These are phyloP conservation scores for Chloroceryle inda DNA, from an alignment of 2,797 vertebrate species.

Conservation along the genomic window DNA sequence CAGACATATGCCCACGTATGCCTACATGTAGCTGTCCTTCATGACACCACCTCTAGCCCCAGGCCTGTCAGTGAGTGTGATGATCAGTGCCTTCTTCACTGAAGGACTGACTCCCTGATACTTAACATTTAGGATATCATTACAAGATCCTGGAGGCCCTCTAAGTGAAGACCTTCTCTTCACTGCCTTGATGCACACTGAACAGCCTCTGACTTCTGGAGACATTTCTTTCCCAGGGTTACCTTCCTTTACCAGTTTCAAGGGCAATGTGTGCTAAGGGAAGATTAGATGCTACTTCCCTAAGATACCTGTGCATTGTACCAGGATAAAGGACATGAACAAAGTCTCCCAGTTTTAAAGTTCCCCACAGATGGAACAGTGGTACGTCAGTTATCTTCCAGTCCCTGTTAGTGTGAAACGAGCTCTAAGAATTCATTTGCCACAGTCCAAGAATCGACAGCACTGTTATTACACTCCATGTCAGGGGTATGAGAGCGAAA, in stretches of 20 bases:
- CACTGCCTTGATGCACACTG: neutral
- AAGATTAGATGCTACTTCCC: neutral
- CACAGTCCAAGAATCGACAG: neutral
- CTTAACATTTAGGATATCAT: neutral
- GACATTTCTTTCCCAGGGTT: neutral
- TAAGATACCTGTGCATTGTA: neutral
- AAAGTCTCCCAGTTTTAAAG: neutral
- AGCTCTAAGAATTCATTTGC: neutral
- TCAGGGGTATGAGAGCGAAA: neutral
- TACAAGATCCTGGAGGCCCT: neutral
- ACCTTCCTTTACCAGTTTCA: neutral
- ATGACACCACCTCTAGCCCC: neutral
- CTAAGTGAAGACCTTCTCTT: neutral
- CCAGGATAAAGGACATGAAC: neutral
- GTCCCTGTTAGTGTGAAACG: neutral
- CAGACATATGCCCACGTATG: neutral
- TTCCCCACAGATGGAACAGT: neutral
- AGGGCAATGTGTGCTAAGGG: neutral
- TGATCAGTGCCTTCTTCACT: neutral
- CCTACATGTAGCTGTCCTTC: neutral
- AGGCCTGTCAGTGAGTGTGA: neutral
- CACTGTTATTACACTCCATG: neutral
- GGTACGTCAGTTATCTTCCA: neutral
- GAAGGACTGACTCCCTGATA: neutral
- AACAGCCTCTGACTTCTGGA: neutral